Base-by-base conservation (phyloP, 1,140 invertebrate species). In the Aphaenogaster rudis region DNA sequence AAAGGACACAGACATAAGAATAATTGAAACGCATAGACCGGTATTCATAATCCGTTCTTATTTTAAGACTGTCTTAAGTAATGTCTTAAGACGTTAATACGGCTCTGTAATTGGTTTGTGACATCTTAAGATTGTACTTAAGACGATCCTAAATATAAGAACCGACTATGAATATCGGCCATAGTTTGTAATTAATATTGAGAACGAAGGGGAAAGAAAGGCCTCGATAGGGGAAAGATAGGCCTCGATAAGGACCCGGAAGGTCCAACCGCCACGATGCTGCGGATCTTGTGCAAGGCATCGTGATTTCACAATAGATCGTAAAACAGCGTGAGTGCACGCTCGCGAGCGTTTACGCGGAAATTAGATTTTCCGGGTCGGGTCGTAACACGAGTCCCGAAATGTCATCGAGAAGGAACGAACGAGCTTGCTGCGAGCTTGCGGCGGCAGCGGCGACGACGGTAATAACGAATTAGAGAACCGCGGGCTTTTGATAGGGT, bases 401-500 rank as follows among this genome's bases (percentile, higher is more conserved):
- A 67, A 74, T 50, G 66, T 72, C 71, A 59, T 78, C 61, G 84
- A 50, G 69, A 67, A n/a, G 7, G 76, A 57, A 33, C 57, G 74
- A 36, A 50, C 57, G 86, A 61, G 77, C 66, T 67, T 54, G 89
- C 54, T 45, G 69, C 48, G 59, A 54, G 59, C 28, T 28, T 28
- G 48, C 66, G 63, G 64, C 71, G 57, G 17, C 45, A 13, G 28
- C 54, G 42, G 52, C 48, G 45, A 33, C 64, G 72, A 78, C 28
- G 71, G 84, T 76, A 90, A 90, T 91, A 91, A 91, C 90, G 90
- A 91, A 91, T 91, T 91, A 90, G 89, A 90, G 79, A 86, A 69
- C 76, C 74, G 61, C 76, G 86, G 79, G 72, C 77, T 93, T 94
- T 92, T 93, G 92, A 93, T 94, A 92, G 93, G 93, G 92, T 93